Base-by-base conservation (phyloP, 2,888 invertebrate species). In the Selenia dentaria region DNA sequence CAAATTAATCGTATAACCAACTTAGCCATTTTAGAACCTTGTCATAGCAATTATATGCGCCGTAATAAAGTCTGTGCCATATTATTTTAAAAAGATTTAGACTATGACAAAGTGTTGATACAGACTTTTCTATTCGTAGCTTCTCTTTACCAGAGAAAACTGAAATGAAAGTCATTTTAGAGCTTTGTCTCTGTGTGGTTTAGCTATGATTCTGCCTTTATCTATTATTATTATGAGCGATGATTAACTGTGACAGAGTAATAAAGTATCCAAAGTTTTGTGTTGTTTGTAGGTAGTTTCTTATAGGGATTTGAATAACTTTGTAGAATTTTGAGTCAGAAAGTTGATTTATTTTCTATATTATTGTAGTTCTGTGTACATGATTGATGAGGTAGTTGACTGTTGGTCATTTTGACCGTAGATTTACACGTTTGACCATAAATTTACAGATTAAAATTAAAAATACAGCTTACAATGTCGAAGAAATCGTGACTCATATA, bases 1-100 rank as follows among this genome's bases (percentile, higher is more conserved):
- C 42, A 53, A 54, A 50, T 57, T 56, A 56, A 57, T 48, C 40
- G 47, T 34, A 46, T 18, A 33, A 16, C 33, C 1, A 6, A 10
- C 50, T 53, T 46, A 54, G 51, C 32, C 47, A 42, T 51, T 46
- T 49, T 50, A 43, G 48, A 31, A 45, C 44, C 25, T 33, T 45
- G 37, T 44, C 44, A n/a, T 1, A 20, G 12, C 8, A 37, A n/a
- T n/a, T 10, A 11, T 11, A 1, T 27, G 3, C 3, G 8, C 20
- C 3, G 5, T 6, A 6, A 6, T 22, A 22, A 6, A 2, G 20
- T 6, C 8, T 6, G 8, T 6, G 8, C 8, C 22, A 22, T 22
- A 22, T 22, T 22, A 16, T 16, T 16, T 16, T 4, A 2, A 16
- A 16, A 16, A 16, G 4, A 16, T 22, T 6, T 22, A 22, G 8